A percentile compares a stretch with the other conserved stretches of the same genome.
Evolutionary conservation across 2,113 vertebrate genomes (phyloP).

Genomic region (Scolopax mira): DNA sequence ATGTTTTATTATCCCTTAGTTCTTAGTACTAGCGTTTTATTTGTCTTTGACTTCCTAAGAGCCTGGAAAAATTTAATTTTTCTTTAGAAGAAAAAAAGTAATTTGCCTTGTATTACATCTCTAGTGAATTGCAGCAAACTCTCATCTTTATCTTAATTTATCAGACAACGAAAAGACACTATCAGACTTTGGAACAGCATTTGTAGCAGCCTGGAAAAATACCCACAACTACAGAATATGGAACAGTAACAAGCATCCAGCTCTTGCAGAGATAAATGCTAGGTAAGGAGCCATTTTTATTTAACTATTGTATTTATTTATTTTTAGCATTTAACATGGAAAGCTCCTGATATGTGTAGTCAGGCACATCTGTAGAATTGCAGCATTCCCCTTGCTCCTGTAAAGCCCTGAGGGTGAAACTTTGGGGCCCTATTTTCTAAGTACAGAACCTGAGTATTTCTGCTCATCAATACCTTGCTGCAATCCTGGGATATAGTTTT

Average conservation of each 20-base stretch:
- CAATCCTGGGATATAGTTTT: neutral
- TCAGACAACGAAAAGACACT: slow-evolving; percentile 91
- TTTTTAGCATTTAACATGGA: neutral
- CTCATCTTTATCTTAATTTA: neutral
- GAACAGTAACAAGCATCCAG: slow-evolving; percentile 92
- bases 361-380: neutral
- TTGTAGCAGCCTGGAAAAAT: slow-evolving; percentile 90
- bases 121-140: neutral
- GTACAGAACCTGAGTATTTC: neutral
- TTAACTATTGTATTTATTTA: neutral
- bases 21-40: neutral
- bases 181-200: slow-evolving; percentile 87
- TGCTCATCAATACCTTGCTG: neutral
- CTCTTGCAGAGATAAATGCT: slow-evolving; percentile 85
- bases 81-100: neutral
- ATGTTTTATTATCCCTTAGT: neutral
- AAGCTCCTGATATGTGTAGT: neutral
- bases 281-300: slow-evolving; percentile 76
- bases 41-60: neutral
- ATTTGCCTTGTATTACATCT: neutral
- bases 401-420: neutral
- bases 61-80: neutral
- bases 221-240: slow-evolving; percentile 96
- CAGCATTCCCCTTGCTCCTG: neutral
- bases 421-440: neutral